Evolutionary conservation across 2,113 vertebrate genomes (phyloP).

Genomic region (Sporophila hypoxantha): DNA sequence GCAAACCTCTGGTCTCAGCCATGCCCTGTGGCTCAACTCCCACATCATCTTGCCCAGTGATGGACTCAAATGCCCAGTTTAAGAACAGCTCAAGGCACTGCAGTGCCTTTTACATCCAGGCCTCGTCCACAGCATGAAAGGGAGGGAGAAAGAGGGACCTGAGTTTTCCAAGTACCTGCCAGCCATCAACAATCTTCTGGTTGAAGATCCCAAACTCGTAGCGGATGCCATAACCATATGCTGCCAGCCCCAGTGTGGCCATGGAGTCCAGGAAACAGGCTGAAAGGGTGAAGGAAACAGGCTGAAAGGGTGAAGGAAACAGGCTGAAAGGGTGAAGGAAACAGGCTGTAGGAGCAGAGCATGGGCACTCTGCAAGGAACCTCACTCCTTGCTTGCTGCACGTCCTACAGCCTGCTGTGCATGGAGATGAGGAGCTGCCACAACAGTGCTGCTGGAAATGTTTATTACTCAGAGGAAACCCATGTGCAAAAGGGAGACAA

Average conservation of each 20-base stretch:
- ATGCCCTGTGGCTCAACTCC: not conserved
- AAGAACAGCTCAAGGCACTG: not conserved
- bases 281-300: conserved; percentile 31
- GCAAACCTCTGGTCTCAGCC: not conserved
- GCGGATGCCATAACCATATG: conserved; percentile 85
- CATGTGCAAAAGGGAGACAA: not conserved
- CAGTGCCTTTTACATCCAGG: not conserved
- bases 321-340: not conserved
- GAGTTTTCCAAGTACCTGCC: conserved; percentile 73
- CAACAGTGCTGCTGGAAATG: not conserved
- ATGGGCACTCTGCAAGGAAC: not conserved
- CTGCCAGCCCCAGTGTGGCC: conserved; percentile 83
- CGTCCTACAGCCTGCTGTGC: too few relatives aligned
- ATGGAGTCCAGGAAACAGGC: conserved; percentile 89
- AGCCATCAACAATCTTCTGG: conserved; percentile 81
- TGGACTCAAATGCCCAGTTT: not conserved
- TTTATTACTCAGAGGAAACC: not conserved
- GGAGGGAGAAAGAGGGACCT: not conserved
- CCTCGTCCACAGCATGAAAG: not conserved
- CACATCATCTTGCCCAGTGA: not conserved
- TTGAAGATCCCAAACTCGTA: conserved; percentile 93
- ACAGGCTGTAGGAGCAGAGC: not conserved
- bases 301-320: not conserved
- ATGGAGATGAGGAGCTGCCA: not conserved
- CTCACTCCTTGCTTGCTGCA: rapidly evolving